phyloP scores from a whole-genome alignment of 2,113 vertebrate species.

The Corydoras maculifer region DNA sequence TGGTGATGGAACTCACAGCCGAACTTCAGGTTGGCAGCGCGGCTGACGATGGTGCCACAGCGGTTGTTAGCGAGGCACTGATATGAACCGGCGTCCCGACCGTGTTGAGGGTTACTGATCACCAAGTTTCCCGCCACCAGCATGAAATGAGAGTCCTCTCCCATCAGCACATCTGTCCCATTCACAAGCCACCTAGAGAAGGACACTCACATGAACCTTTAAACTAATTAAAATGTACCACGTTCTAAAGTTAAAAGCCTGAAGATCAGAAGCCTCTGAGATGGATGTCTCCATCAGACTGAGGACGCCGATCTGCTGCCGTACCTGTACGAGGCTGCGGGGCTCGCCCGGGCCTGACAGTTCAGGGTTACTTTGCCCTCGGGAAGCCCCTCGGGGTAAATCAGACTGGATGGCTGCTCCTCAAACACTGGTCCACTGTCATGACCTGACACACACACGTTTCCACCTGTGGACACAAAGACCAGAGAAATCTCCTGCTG shows the following conservation, averaged over 20 bases:
- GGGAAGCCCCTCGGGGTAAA: slow-evolving; percentile 84
- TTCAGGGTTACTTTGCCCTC: slow-evolving; percentile 82
- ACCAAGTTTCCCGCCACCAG: slow-evolving; percentile 87
- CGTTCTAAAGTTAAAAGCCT: too few species aligned
- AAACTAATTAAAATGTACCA: too few species aligned
- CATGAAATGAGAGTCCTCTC: slow-evolving; percentile 72
- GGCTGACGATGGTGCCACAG: slow-evolving; percentile 85
- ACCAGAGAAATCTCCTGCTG: background rate
- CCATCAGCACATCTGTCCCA: slow-evolving; percentile 78
- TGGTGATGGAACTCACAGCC: slow-evolving; percentile 76
- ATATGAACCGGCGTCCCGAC: slow-evolving; percentile 81
- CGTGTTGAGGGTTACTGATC: slow-evolving; percentile 75
- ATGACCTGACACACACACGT: slow-evolving; percentile 66
- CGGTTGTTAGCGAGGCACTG: slow-evolving; percentile 89
- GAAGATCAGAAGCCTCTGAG: too few species aligned
- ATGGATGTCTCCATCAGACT: background rate
- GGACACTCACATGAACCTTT: background rate
- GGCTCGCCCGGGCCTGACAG: slow-evolving; percentile 84
- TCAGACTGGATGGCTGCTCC: slow-evolving; percentile 79
- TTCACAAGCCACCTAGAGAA: slow-evolving; percentile 82
- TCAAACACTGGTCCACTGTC: slow-evolving; percentile 89
- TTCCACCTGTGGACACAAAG: slow-evolving; percentile 48
- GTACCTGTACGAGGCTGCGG: slow-evolving; percentile 85
- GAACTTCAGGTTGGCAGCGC: slow-evolving; percentile 83
- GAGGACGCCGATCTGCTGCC: background rate